These are phyloP conservation scores for Struthio camelus DNA, from an alignment of 2,113 vertebrate genomes.

Conservation along the genomic window DNA sequence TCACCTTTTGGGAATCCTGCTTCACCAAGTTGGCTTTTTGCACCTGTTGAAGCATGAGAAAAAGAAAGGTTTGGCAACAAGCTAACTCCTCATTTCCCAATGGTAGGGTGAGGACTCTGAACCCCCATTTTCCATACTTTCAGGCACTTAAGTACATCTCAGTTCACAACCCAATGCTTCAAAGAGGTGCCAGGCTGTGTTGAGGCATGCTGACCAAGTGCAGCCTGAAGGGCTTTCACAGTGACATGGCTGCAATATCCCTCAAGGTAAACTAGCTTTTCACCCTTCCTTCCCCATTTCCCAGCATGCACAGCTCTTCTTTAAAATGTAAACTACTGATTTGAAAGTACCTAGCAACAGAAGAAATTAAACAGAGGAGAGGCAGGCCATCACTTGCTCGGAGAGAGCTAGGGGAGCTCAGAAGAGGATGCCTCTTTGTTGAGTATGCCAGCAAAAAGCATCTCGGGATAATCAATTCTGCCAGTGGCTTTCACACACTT, in stretches of 20 bases:
- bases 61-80: background rate
- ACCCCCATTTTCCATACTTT: background rate
- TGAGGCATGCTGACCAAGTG: background rate
- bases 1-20: background rate
- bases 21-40: background rate
- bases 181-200: background rate
- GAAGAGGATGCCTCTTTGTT: background rate
- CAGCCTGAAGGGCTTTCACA: background rate
- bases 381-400: slow-evolving; percentile 7
- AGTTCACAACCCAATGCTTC: background rate
- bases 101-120: background rate
- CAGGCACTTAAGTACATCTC: background rate
- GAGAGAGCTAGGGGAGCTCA: background rate
- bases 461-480: slow-evolving; percentile 22
- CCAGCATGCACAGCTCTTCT: background rate
- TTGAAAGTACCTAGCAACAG: background rate
- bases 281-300: background rate
- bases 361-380: background rate
- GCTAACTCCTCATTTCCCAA: background rate
- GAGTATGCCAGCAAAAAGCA: background rate
- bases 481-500: slow-evolving; percentile 4
- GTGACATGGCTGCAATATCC: background rate
- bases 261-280: background rate
- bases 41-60: background rate
- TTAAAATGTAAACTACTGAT: background rate